phyloP scores from a whole-genome alignment of 2,113 vertebrate species.

The Calyptomena viridis region DNA sequence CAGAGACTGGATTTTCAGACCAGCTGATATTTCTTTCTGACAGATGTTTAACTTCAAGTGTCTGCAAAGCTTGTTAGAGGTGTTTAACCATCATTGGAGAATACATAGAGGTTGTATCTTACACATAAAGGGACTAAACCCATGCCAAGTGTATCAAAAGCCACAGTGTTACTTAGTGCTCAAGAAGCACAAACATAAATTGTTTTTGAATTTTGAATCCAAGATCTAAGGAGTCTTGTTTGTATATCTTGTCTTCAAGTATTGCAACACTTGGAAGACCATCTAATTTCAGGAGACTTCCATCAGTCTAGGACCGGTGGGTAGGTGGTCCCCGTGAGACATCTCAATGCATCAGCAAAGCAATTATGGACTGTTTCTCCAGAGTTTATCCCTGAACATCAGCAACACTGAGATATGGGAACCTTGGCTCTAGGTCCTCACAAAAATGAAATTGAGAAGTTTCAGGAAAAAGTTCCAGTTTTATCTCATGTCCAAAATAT shows the following conservation, averaged over 20 bases:
- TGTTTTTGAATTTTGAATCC: neutral
- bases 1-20: neutral
- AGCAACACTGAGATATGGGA: neutral
- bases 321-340: accelerated
- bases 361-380: neutral
- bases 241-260: neutral
- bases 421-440: neutral
- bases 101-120: neutral
- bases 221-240: neutral
- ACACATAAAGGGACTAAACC: neutral
- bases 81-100: neutral
- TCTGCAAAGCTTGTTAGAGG: neutral
- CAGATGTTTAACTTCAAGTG: neutral
- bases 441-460: neutral
- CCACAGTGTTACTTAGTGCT: neutral
- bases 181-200: neutral
- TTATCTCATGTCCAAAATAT: neutral
- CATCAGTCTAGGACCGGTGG: neutral
- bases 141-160: neutral
- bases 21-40: neutral
- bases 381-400: neutral
- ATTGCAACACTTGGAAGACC: neutral
- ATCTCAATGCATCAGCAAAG: neutral
- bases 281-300: neutral
- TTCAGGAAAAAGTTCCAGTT: neutral